Base-by-base conservation (phyloP, 2,888 invertebrate genomes). In the Scaptomyza polygonia region DNA sequence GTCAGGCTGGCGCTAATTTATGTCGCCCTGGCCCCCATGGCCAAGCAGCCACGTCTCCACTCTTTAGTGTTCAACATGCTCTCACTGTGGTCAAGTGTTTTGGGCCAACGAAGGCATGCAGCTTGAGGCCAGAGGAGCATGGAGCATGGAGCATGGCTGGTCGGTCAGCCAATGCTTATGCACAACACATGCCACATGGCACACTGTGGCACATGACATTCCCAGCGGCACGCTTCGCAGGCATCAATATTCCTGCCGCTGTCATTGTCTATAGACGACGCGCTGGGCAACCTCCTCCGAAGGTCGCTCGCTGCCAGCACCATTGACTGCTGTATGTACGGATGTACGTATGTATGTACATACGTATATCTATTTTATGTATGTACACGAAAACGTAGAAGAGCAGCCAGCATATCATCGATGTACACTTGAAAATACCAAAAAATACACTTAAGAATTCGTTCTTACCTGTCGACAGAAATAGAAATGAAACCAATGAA, bases 171-270 rank as follows among this genome's bases (percentile, higher is more conserved):
- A 54, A 47, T 54, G 45, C 54, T 45, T 45, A 39, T 59, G 55
- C 40, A 59, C 45, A 59, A 45, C 59, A 55, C 59, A 59, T 54
- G 54, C 54, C 39, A 39, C 39, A 39, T 39, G 39, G 39, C 39
- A 39, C 59, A 59, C 54, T 29, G 42, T 74, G 74, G 78, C 74
- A 78, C 78, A 75, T 75, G 78, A 64, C 76, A 79, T 75, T 79
- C 76, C 76, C 76, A 77, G 67, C 58, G 76, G 76, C 76, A 77
- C 76, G 76, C 79, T 79, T 79, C 79, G 29, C 55, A 63, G 72
- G 79, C 76, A 77, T 77, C 76, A 79, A 77, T 77, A 77, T 77
- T 77, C 79, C 64, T 62, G 58, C 58, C 67, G 76, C 74, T 78
- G 78, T 51, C 63, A 45, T 64, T 64, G 64, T 59, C 64, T 52